Percentiles rank a stretch among this genome's conserved stretches.
Evolutionary conservation across 2,888 invertebrate genomes (phyloP).

Genomic region (Agonopterix subpropinquella): DNA sequence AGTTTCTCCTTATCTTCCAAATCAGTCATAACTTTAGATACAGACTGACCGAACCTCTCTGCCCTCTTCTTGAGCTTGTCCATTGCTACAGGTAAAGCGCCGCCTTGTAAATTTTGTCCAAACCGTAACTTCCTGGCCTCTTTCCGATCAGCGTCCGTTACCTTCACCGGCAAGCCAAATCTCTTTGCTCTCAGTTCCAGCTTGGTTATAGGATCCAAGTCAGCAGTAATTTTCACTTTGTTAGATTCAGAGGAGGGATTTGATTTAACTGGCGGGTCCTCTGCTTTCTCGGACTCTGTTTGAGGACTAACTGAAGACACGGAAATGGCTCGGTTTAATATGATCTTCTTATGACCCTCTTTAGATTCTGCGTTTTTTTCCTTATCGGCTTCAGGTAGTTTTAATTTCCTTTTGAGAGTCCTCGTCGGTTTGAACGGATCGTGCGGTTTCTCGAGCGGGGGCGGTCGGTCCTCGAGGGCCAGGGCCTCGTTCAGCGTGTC

Average conservation of each 20-base stretch:
- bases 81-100: constrained; percentile 60
- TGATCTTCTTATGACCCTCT: constrained; percentile 77
- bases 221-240: constrained; percentile 47
- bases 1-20: constrained; percentile 83
- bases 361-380: constrained; percentile 38
- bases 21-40: constrained; percentile 83
- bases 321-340: constrained; percentile 74
- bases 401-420: constrained; percentile 52
- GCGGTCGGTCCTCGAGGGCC: constrained; percentile 27
- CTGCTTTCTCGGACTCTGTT: constrained; percentile 24
- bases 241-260: constrained; percentile 27
- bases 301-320: constrained; percentile 19
- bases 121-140: constrained; percentile 82
- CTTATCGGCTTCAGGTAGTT: constrained; percentile 27
- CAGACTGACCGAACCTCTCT: constrained; percentile 88
- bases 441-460: background rate
- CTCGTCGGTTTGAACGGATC: constrained; percentile 15
- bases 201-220: constrained; percentile 64
- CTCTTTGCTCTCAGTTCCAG: constrained; percentile 88
- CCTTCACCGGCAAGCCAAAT: constrained; percentile 79
- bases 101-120: constrained; percentile 40
- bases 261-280: constrained; percentile 23
- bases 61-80: constrained; percentile 89
- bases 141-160: constrained; percentile 77
- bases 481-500: constrained; percentile 60